These are phyloP conservation scores for Semnopithecus entellus DNA, from an alignment of 2,113 vertebrate genomes.

Conservation along the genomic window DNA sequence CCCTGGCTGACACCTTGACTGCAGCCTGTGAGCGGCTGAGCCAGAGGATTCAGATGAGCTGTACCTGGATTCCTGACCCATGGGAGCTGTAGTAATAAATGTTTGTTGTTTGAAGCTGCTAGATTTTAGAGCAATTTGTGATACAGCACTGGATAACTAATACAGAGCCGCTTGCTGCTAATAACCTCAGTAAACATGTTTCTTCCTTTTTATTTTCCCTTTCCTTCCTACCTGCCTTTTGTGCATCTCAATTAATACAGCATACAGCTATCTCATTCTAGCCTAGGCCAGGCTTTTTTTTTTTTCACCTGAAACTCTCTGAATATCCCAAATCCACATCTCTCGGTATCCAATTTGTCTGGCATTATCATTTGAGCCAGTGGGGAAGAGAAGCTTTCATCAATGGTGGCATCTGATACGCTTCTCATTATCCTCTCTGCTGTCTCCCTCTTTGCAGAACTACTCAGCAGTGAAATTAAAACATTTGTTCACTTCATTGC, in stretches of 20 bases:
- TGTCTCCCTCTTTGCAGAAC: constrained; percentile 63
- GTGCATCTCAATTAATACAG: neutral
- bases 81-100: neutral
- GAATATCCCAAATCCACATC: neutral
- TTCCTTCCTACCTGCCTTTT: neutral
- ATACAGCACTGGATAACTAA: neutral
- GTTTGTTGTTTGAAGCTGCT: neutral
- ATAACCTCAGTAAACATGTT: neutral
- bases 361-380: neutral
- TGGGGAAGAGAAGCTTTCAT: constrained; percentile 12
- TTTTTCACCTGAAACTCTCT: neutral
- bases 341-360: constrained; percentile 21
- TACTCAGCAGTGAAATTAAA: constrained; percentile 79
- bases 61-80: neutral
- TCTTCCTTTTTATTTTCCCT: neutral
- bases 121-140: neutral
- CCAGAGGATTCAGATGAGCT: neutral
- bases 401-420: constrained; percentile 40
- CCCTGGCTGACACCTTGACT: neutral
- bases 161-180: neutral
- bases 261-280: neutral
- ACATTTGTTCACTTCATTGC: constrained; percentile 79
- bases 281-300: neutral
- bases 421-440: constrained; percentile 69
- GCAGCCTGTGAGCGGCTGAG: neutral